These are phyloP conservation scores for Marmota flaviventris DNA, from an alignment of 2,113 vertebrate species.

Conservation along the genomic window DNA sequence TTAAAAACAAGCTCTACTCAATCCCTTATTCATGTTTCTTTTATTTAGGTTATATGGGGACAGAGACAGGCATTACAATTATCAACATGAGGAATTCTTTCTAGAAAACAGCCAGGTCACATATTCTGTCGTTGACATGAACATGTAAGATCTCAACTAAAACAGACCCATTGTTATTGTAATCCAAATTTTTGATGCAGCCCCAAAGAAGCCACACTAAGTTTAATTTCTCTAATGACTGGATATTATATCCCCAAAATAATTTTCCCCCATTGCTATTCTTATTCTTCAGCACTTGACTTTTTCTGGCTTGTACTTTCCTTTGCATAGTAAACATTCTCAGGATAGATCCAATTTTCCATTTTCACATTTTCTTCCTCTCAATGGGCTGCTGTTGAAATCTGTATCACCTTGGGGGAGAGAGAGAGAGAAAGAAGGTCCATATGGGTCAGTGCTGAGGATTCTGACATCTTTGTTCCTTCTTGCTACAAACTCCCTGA, in stretches of 20 bases:
- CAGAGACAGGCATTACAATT: slow-evolving; percentile 73
- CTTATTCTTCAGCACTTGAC: slow-evolving; percentile 2
- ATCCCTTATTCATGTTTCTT: slow-evolving; percentile 40
- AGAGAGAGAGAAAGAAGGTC: neutral
- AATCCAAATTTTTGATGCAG: neutral
- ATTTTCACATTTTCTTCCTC: slow-evolving; percentile 36
- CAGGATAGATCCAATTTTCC: neutral
- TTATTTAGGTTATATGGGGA: slow-evolving; percentile 54
- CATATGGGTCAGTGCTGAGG: neutral
- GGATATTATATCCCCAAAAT: neutral
- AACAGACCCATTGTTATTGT: neutral
- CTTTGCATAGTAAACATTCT: slow-evolving; percentile 33
- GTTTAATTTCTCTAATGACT: neutral
- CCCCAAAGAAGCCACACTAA: neutral
- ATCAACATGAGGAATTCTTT: slow-evolving; percentile 68
- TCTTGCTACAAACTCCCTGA: neutral
- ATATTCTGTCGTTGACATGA: slow-evolving; percentile 87
- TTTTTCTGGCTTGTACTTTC: slow-evolving; percentile 51
- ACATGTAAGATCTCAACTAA: slow-evolving; percentile 75
- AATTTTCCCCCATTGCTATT: neutral
- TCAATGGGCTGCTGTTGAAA: slow-evolving; percentile 32
- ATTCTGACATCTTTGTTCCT: neutral
- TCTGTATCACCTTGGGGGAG: neutral
- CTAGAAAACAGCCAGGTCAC: slow-evolving; percentile 68
- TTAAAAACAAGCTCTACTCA: neutral